Evolutionary conservation across 1,140 invertebrate genomes (phyloP).

Genomic region (Mylabris phalerata): DNA sequence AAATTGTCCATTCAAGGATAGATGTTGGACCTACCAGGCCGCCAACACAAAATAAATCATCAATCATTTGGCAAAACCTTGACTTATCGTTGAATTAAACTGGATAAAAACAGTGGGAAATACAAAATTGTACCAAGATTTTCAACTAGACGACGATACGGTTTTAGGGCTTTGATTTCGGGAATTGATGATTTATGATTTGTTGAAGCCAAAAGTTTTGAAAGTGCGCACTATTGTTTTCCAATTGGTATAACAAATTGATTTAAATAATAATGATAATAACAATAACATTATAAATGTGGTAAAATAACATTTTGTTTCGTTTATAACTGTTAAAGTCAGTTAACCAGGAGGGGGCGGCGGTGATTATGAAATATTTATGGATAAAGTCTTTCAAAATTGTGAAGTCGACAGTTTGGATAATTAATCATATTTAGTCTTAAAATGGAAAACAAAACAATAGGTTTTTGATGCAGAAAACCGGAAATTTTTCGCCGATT

Average conservation of each 20-base stretch:
- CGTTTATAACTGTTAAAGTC: too few relatives aligned
- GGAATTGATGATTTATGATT: constrained; percentile 25
- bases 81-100: constrained; percentile 38
- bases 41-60: constrained; percentile 39
- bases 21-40: constrained; percentile 36
- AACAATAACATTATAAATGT: too few relatives aligned
- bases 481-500: constrained; percentile 7
- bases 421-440: constrained; percentile 14
- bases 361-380: constrained; percentile 3
- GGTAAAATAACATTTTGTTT: too few relatives aligned
- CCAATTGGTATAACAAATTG: too few relatives aligned
- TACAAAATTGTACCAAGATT: constrained; percentile 34
- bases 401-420: constrained; percentile 3
- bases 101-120: constrained; percentile 39
- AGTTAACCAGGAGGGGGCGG: not conserved
- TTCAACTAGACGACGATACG: constrained; percentile 35
- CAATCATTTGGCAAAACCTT: constrained; percentile 34
- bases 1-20: constrained; percentile 25
- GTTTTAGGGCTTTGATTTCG: constrained; percentile 31
- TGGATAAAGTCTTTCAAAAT: constrained; percentile 9
- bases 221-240: too few relatives aligned
- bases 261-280: too few relatives aligned
- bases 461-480: not conserved
- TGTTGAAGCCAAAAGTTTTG: too few relatives aligned
- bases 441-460: constrained; percentile 5